These are phyloP conservation scores for Brachyptera putata DNA, from an alignment of 2,888 invertebrate genomes.

Conservation along the genomic window DNA sequence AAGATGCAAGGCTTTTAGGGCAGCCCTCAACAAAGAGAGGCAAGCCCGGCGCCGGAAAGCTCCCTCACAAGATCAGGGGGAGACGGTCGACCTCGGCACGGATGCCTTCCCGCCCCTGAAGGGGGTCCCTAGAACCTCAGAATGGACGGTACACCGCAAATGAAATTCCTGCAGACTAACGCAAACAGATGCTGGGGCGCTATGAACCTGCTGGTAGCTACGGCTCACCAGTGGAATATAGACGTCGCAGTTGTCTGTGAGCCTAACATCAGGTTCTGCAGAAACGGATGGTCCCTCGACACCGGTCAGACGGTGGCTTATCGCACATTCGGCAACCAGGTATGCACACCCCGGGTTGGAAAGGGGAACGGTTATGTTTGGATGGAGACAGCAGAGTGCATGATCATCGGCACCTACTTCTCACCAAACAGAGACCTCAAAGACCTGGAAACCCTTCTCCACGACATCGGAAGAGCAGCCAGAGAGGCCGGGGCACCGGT, in stretches of 20 bases:
- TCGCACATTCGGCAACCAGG: neutral
- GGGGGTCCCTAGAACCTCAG: too few relatives aligned
- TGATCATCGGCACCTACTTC: neutral
- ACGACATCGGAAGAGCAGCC: neutral
- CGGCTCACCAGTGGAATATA: neutral
- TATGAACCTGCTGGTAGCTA: neutral
- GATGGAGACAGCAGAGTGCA: neutral
- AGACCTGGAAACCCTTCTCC: neutral
- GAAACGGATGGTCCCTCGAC: neutral
- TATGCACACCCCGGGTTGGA: neutral
- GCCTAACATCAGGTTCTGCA: too few relatives aligned
- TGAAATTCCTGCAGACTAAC: neutral
- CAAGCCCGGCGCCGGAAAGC: too few relatives aligned
- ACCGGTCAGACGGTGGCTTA: neutral
- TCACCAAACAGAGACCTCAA: neutral
- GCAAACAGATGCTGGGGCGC: too few relatives aligned
- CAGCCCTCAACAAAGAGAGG: too few relatives aligned
- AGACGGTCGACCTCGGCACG: too few relatives aligned
- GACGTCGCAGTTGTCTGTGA: too few relatives aligned
- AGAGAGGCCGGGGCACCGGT: neutral
- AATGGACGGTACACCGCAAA: too few relatives aligned
- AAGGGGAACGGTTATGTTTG: neutral
- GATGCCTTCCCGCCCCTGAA: too few relatives aligned
- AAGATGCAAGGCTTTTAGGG: too few relatives aligned
- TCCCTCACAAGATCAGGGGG: too few relatives aligned